Evolutionary conservation across 23 tunicate species (phyloP).

Genomic region (Ascidia mentula): DNA sequence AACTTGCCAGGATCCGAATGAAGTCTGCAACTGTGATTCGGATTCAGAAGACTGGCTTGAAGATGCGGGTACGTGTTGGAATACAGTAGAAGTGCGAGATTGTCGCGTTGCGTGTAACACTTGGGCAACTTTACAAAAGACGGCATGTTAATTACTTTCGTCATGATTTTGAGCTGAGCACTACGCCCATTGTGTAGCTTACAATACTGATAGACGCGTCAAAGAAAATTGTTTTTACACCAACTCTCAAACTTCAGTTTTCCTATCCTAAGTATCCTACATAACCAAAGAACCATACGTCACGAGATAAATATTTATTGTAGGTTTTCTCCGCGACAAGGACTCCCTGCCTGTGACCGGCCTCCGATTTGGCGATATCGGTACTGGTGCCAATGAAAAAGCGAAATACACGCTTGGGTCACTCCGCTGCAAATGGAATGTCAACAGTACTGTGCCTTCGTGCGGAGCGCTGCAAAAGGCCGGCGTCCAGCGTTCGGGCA

Average conservation of each 20-base stretch:
- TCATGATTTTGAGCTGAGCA: too few relatives aligned
- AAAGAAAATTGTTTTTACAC: too few relatives aligned
- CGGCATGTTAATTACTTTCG: too few relatives aligned
- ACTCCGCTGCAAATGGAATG: conserved; percentile 87
- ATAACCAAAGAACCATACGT: too few relatives aligned
- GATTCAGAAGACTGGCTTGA: conserved; percentile 84
- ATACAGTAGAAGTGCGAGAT: too few relatives aligned
- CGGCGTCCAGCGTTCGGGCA: conserved; percentile 71
- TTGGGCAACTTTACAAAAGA: too few relatives aligned
- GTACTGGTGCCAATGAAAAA: conserved; percentile 65
- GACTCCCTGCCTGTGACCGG: conserved; percentile 68
- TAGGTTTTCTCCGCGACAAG: conserved; percentile 77
- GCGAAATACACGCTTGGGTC: conserved; percentile 84
- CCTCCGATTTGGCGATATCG: conserved; percentile 85
- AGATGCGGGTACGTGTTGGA: conserved; percentile 91
- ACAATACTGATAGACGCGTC: too few relatives aligned
- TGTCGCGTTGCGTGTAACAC: too few relatives aligned
- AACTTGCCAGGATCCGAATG: conserved; percentile 52
- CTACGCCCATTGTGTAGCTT: too few relatives aligned
- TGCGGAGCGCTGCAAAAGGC: conserved; percentile 69
- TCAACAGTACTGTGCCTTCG: conserved; percentile 67
- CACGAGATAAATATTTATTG: too few relatives aligned
- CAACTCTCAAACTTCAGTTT: too few relatives aligned
- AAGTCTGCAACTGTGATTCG: conserved; percentile 93
- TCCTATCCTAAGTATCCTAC: too few relatives aligned